Base-by-base conservation (phyloP, 2,797 vertebrate genomes). In the Chiloscyllium punctatum region DNA sequence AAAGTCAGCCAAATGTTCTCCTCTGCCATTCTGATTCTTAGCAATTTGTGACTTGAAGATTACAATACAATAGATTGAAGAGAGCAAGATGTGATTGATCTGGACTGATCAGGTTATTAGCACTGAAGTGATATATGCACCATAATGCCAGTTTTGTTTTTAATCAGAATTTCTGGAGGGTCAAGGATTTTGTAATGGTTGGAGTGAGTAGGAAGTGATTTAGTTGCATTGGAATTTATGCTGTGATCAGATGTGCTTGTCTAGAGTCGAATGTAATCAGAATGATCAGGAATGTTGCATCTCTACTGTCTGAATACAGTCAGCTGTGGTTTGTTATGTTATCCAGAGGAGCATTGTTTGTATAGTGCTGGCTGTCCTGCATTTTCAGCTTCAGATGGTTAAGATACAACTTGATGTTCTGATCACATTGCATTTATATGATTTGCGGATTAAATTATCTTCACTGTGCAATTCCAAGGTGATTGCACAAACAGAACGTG, bases 241-340 rank as follows among this genome's bases (percentile, higher is more conserved):
- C 90, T 92, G 90, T 69, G 62, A 42, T 68, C 90, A 92, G 90
- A 69, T 18, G 37, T 92, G 62, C 90, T 92, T 92, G 92, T 92
- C 90, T 92, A n/a, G 62, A 92, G n/a, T 92, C 62, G 2, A 21
- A 6, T 92, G 62, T 92, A 42, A 92, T 92, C 90, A 13, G 90
- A 23, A 68, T 68, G 88, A 91, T 91, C 57, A 91, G 57, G 88
- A 92, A 92, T 92, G 90, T 92, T 68, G 62, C n/a, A 69, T 92
- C 90, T 69, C 62, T 92, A 42, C 69, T 92, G 21, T 68, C 62
- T 23, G 66, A 21, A 90, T 66, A 92, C 30, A 91, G 62, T 92
- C 62, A 42, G 33, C 68, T 92, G 90, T 69, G 69, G 90, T n/a
- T 37, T 68, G n/a, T 92, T 68, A 68, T 69, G n/a, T 42, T 91